A percentile compares a stretch with the other conserved stretches of the same genome.
Evolutionary conservation across 2,113 vertebrate species (phyloP).

Genomic region (Brachyhypopomus gauderio): DNA sequence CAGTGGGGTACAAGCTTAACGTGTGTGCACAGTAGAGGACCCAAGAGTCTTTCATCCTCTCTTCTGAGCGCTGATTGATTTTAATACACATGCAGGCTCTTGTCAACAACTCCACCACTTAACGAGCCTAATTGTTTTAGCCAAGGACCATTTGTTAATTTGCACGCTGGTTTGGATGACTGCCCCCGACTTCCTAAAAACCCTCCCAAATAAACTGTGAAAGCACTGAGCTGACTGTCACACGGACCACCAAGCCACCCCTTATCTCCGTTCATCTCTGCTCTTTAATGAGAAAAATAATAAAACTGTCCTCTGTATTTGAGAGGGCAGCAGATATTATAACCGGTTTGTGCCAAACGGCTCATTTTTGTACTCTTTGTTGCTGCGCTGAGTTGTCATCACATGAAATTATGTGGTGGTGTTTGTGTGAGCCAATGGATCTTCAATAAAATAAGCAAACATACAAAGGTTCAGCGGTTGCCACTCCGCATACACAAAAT

Average conservation of each 20-base stretch:
- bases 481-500: slow-evolving; percentile 49
- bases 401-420: slow-evolving; percentile 22
- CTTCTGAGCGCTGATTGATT: slow-evolving; percentile 51
- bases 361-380: slow-evolving; percentile 13
- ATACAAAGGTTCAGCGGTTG: slow-evolving; percentile 29
- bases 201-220: slow-evolving; percentile 39
- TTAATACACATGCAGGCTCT: slow-evolving; percentile 38
- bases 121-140: slow-evolving; percentile 55
- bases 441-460: slow-evolving; percentile 48
- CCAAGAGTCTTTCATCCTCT: slow-evolving; percentile 24
- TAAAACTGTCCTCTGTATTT: slow-evolving; percentile 26
- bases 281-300: slow-evolving; percentile 40
- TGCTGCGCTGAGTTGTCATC: slow-evolving; percentile 22
- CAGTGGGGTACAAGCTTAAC: neutral
- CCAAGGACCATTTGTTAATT: slow-evolving; percentile 55
- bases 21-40: slow-evolving; percentile 27
- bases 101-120: slow-evolving; percentile 47
- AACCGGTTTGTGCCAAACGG: neutral
- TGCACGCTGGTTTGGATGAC: slow-evolving; percentile 46
- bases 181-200: slow-evolving; percentile 30
- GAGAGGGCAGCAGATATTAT: slow-evolving; percentile 36
- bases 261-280: slow-evolving; percentile 27
- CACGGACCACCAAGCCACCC: slow-evolving; percentile 17
- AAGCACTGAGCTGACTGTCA: slow-evolving; percentile 19
- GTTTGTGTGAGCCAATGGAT: slow-evolving; percentile 44